These are phyloP conservation scores for Hydrophis major DNA, from an alignment of 2,797 vertebrate genomes.

Conservation along the genomic window DNA sequence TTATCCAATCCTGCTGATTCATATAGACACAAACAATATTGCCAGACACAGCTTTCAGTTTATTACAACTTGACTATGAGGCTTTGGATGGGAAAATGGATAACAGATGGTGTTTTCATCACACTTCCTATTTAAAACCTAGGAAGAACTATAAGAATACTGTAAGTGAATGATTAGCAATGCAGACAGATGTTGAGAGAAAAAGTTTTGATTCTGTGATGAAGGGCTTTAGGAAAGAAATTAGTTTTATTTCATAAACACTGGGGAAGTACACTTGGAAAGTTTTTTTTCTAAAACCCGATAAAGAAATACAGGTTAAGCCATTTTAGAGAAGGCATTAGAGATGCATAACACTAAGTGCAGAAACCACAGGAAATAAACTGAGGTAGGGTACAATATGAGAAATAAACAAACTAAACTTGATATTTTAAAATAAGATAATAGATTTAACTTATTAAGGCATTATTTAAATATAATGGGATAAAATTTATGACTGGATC, in stretches of 20 bases:
- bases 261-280: neutral
- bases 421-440: neutral
- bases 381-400: neutral
- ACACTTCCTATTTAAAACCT: neutral
- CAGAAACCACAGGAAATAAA: neutral
- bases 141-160: neutral
- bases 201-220: neutral
- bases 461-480: neutral
- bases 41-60: neutral
- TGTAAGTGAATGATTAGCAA: neutral
- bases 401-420: neutral
- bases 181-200: neutral
- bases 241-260: neutral
- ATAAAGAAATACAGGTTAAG: neutral
- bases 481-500: neutral
- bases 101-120: neutral
- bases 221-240: neutral
- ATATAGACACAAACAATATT: neutral
- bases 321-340: neutral
- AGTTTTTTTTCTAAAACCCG: neutral
- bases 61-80: neutral
- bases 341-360: neutral
- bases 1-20: neutral
- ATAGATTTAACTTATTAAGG: neutral
- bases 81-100: neutral